Evolutionary conservation across 2,113 vertebrate genomes (phyloP), one percentile per base, ranked within the genome.

Genomic region (Tyrannus savana): DNA sequence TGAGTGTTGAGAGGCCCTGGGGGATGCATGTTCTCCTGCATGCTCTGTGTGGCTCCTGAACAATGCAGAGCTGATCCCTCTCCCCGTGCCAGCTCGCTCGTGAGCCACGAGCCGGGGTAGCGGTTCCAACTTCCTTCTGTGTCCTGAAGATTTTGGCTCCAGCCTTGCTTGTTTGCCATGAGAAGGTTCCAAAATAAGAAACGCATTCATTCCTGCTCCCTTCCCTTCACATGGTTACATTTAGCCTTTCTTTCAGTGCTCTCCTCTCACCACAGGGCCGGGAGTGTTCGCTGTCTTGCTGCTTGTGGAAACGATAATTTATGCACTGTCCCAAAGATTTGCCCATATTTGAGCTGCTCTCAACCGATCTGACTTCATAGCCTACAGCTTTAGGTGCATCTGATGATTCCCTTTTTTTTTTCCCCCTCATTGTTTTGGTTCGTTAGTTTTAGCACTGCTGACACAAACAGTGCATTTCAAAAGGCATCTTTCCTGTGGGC

Each of bases 141-240:
- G 88, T 96, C 92, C 93, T 81, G 72, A 84, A 93, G 88, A 91
- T 90, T 93, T 90, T 89, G 86, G 92, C 95, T 96, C 58, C 2
- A 86, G 88, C 39, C 69, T 64, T 67, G 64, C 86, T 90, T 96
- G 90, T 96, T 93, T 94, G 89, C 92, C 74, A 83, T 87, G 76
- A 97, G 86, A 86, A 89, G 66, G 25, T 79, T 96, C 96, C 95
- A 94, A 96, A 95, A 95, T 87, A 94, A 93, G 89, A 92, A 91
- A 68, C 55, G 69, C 87, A 90, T 94, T 92, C 77, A 72, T 37
- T 93, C 69, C 47, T 78, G 76, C 64, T 96, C 80, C 49, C 53
- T 90, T 85, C 63, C 81, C 71, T 82, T 91, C 78, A 79, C 62
- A 56, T 91, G 85, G 87, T 84, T 93, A 53, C 69, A 72, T 88